phyloP scores from a whole-genome alignment of 2,113 vertebrate species.

The Vulpes lagopus region DNA sequence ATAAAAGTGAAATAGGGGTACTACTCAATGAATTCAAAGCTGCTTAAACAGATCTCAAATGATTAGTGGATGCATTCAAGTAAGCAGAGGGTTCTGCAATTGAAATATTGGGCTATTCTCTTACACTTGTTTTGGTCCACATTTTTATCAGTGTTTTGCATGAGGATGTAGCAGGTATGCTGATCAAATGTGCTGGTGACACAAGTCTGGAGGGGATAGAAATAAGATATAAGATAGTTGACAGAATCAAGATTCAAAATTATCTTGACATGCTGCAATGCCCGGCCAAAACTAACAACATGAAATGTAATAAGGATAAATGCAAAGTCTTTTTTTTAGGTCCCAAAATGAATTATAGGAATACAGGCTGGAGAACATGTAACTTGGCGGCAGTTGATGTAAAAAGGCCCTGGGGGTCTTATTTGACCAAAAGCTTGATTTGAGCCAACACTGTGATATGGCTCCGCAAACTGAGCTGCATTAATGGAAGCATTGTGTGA shows the following conservation, averaged over 20 bases:
- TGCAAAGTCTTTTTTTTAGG: conserved; percentile 48
- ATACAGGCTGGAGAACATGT: conserved; percentile 33
- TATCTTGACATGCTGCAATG: conserved; percentile 37
- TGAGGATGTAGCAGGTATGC: not conserved
- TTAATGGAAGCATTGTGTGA: not conserved
- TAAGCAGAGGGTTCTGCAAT: not conserved
- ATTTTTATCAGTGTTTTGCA: conserved; percentile 34
- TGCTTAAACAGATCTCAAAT: not conserved
- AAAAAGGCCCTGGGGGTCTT: conserved; percentile 51
- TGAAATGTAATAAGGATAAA: conserved; percentile 53
- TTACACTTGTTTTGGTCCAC: not conserved
- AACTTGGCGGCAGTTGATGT: conserved; percentile 55
- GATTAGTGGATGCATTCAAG: not conserved
- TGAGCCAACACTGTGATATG: conserved; percentile 1
- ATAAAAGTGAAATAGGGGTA: not conserved
- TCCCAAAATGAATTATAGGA: conserved; percentile 53
- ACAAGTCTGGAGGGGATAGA: not conserved
- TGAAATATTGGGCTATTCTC: conserved; percentile 22
- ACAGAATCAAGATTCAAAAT: conserved; percentile 65
- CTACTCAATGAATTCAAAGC: conserved; percentile 9
- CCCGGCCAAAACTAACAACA: conserved; percentile 56
- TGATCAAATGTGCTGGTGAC: not conserved
- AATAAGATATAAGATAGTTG: conserved; percentile 32
- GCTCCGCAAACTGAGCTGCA: not conserved
- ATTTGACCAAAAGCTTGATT: conserved; percentile 35